phyloP scores from a whole-genome alignment of 2,797 vertebrate genomes.

The Gymnoscopelus microlampas region DNA sequence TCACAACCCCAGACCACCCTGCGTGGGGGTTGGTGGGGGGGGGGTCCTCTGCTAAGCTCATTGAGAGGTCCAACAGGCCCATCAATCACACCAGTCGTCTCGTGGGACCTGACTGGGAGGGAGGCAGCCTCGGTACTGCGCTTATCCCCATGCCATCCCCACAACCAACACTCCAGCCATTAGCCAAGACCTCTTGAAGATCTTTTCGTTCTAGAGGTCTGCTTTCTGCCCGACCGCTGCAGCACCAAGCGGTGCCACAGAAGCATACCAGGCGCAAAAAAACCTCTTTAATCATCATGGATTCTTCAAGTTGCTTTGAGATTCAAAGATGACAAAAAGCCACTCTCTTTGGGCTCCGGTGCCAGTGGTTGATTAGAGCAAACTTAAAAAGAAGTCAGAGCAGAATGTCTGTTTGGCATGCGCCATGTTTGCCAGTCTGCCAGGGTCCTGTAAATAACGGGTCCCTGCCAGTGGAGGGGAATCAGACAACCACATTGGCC shows the following conservation, averaged over 20 bases:
- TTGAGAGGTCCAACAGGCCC: conserved; percentile 47
- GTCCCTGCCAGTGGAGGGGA: conserved; percentile 37
- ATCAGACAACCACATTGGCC: conserved; percentile 33
- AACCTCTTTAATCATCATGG: conserved; percentile 60
- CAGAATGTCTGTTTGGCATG: conserved; percentile 50
- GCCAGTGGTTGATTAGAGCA: conserved; percentile 63
- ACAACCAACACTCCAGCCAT: conserved; percentile 41
- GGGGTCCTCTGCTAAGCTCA: conserved; percentile 33
- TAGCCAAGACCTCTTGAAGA: conserved; percentile 40
- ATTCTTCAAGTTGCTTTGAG: conserved; percentile 50
- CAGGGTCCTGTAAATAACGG: conserved; percentile 38
- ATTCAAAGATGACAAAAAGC: conserved; percentile 47
- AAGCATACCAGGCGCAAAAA: conserved; percentile 48
- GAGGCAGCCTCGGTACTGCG: conserved; percentile 50
- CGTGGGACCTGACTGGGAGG: conserved; percentile 46
- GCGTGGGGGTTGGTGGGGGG: conserved; percentile 23
- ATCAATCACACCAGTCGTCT: conserved; percentile 68
- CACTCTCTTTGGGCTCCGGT: conserved; percentile 34
- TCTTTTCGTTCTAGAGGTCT: conserved; percentile 44
- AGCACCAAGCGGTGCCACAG: conserved; percentile 53
- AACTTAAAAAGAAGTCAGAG: conserved; percentile 53
- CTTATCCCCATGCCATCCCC: conserved; percentile 40
- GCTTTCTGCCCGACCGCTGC: conserved; percentile 48
- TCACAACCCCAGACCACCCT: conserved; percentile 65
- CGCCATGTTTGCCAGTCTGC: conserved; percentile 45